These are phyloP conservation scores for Trachurus trachurus DNA, from an alignment of 2,797 vertebrate genomes.

Conservation along the genomic window DNA sequence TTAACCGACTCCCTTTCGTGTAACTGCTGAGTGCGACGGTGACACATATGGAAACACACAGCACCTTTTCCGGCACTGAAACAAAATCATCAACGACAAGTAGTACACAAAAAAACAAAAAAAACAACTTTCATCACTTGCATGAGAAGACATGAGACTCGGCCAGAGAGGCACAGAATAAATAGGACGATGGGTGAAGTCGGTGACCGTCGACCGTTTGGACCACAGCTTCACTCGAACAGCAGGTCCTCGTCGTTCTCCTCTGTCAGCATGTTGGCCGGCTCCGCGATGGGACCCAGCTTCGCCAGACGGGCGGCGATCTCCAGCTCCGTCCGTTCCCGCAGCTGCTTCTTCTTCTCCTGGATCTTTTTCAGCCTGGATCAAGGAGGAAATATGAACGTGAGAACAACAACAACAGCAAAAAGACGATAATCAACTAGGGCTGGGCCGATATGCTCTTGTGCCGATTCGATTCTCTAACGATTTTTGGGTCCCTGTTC, in stretches of 20 bases:
- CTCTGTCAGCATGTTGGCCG: slow-evolving; percentile 93
- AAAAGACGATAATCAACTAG: too few relatives aligned
- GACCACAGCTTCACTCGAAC: slow-evolving; percentile 88
- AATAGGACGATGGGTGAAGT: slow-evolving; percentile 71
- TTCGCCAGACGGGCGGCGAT: slow-evolving; percentile 86
- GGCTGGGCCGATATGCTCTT: too few relatives aligned
- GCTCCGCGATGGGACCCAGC: slow-evolving; percentile 89
- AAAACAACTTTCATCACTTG: slow-evolving; percentile 59
- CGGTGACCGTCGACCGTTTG: background rate
- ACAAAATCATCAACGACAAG: slow-evolving; percentile 73
- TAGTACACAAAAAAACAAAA: slow-evolving; percentile 49
- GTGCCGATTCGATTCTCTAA: too few relatives aligned
- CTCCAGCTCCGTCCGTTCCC: slow-evolving; percentile 91
- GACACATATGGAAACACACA: slow-evolving; percentile 40
- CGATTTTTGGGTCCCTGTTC: too few relatives aligned
- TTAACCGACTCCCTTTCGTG: slow-evolving; percentile 21
- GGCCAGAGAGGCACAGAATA: slow-evolving; percentile 83
- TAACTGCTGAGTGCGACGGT: slow-evolving; percentile 38
- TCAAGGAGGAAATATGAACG: background rate
- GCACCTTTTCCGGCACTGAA: slow-evolving; percentile 50
- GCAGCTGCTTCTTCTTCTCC: slow-evolving; percentile 98
- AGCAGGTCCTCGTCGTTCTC: slow-evolving; percentile 96
- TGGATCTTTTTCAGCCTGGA: slow-evolving; percentile 98
- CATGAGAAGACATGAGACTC: slow-evolving; percentile 56
- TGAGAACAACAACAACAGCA: background rate